Conservation (phyloP, 2,888 invertebrate genomes). For the Acanthoscelides obtectus region DNA sequence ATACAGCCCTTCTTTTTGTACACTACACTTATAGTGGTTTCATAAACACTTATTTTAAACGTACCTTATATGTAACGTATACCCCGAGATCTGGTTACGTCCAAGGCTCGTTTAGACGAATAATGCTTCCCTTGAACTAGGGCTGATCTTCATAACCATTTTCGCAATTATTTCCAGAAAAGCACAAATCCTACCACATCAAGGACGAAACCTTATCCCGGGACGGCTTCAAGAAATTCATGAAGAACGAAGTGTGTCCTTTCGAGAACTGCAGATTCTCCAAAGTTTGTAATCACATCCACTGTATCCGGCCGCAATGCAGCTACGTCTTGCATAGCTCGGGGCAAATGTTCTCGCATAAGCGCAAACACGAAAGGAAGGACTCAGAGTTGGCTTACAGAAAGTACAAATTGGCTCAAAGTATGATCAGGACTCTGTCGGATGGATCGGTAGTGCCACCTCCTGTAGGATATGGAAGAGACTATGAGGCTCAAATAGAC, state of each 20-base stretch:
- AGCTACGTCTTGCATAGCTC: conserved; percentile 95
- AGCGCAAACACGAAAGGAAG: conserved; percentile 93
- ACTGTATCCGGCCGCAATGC: conserved; percentile 93
- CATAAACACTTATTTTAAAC: no score
- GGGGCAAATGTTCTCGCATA: conserved; percentile 94
- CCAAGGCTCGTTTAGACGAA: no score
- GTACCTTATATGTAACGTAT: no score
- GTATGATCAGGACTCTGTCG: conserved; percentile 56
- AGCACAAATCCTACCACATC: conserved; percentile 97
- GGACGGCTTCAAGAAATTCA: conserved; percentile 97
- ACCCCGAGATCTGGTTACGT: no score
- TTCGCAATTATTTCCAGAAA: conserved; percentile 74
- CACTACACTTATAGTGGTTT: no score
- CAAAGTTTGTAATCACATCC: conserved; percentile 94
- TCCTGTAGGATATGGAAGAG: conserved; percentile 36
- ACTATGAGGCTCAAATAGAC: conserved; percentile 49
- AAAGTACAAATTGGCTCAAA: conserved; percentile 62
- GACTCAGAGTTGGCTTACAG: conserved; percentile 87
- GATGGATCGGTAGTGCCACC: conserved; percentile 49
- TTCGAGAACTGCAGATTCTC: conserved; percentile 92
- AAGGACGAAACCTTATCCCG: conserved; percentile 93
- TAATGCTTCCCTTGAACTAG: no score
- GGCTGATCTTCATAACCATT: no score
- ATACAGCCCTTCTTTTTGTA: no score
- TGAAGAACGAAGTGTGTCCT: conserved; percentile 93